Base-by-base conservation (phyloP, 2,797 vertebrate species). In the Lepilemur septentrionalis region DNA sequence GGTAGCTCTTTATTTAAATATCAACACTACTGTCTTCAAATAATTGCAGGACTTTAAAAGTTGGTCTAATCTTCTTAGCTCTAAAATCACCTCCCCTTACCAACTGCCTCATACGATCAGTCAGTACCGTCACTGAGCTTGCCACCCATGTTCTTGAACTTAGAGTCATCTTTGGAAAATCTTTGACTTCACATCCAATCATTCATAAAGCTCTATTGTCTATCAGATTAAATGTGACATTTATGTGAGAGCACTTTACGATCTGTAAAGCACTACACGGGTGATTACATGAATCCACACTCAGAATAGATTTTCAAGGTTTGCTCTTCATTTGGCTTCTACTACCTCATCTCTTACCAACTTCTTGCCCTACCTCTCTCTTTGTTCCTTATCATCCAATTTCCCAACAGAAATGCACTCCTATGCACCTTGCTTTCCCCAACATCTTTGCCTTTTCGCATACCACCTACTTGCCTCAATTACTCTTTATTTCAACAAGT, bases 11-110 rank as follows among this genome's bases (percentile, higher is more conserved):
- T 46, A 63, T 30, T 2, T 50, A 67, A 14, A 32, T 23, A 15
- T 17, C 1, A 23, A 61, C 17, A 17, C 11, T 1, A 23, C 57
- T 76, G 41, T 79, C 52, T 76, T 50, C n/a, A 52, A 88, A 14
- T 57, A 70, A 84, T 65, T 23, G 46, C 28, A 84, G 20, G 25
- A 82, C 32, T 78, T 48, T 65, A 46, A 85, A 84, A 67, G 28
- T 6, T 59, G 5, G 8, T 72, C 12, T 55, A 32, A 63, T 57
- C n/a, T 65, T 63, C 48, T 86, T 43, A 8, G 10, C 57, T 30
- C n/a, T 80, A n/a, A 59, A 86, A 57, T 52, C 28, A 23, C 69
- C 46, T 81, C 38, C 17, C 8, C 28, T 59, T 92, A n/a, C 12
- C 28, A 7, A 18, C 11, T 38, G 14, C 17, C 35, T 93, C 17